Base-by-base conservation (phyloP, 2,888 invertebrate genomes). In the Epinotia brunnichana region DNA sequence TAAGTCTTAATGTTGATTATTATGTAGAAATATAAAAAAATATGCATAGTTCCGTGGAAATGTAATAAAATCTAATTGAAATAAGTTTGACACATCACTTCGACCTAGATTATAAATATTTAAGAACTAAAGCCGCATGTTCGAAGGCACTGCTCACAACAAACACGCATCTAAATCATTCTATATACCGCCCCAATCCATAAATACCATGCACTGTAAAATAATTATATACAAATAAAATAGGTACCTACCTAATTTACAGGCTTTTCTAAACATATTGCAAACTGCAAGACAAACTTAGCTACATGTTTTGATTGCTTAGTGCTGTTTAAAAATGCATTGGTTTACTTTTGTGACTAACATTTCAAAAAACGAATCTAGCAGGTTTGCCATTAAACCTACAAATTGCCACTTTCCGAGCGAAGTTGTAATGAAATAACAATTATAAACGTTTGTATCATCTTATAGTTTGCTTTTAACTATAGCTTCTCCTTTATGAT, bases 401-500 rank as follows among this genome's bases (percentile, higher is more conserved):
- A 17, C n/a, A 19, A 13, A 19, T 41, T 19, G 41, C 35, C 17
- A 11, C 17, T 35, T 57, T 17, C 2, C 24, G 9, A n/a, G 35
- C 17, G 35, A 17, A 10, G n/a, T 17, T n/a, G 10, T 2, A 35
- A 60, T 19, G 60, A 21, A 61, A 61, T 44, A 21, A 61, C 15
- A 21, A 44, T 44, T 13, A 17, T 29, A 7, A 70, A 19, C 11
- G 5, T 66, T 69, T 19, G 21, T 62, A 11, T 53, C 39, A 54
- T 56, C 57, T 87, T 85, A 92, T 80, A 92, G 82, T 87, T 92
- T 92, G 79, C 92, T 91, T 76, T 84, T 89, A 3, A 84, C 72
- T n/a, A 54, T 35, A 9, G 72, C 24, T 3, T 76, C 78, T 69
- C 79, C 77, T n/a, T 74, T 68, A 68, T 73, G 69, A 13, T 75